phyloP scores from a whole-genome alignment of 2,888 invertebrate genomes.

The Yponomeuta cagnagella region DNA sequence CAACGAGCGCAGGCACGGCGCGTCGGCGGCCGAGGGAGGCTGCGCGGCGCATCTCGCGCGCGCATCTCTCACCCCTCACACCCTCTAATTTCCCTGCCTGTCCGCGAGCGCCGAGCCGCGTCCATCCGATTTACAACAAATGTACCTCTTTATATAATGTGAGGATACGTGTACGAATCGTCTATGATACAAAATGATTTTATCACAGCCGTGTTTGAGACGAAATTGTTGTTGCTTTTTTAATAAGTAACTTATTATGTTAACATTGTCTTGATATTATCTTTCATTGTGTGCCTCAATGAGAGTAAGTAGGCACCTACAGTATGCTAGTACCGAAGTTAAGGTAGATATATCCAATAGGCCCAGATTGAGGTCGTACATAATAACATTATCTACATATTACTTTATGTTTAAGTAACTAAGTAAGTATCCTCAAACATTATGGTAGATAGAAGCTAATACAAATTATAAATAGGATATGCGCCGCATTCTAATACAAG shows the following conservation, averaged over 20 bases:
- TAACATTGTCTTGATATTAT: no score
- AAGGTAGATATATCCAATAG: no score
- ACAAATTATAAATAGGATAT: neutral
- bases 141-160: constrained; percentile 1
- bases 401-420: no score
- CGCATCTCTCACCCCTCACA: constrained; percentile 42
- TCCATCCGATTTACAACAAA: neutral
- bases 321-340: no score
- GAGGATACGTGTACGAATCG: neutral
- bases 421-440: neutral
- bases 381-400: no score
- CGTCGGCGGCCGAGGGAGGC: constrained; percentile 54
- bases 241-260: neutral
- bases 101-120: constrained; percentile 3
- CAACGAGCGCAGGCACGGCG: constrained; percentile 42
- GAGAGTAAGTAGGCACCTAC: no score
- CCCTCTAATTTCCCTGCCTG: constrained; percentile 19
- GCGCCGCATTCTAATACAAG: neutral
- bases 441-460: neutral
- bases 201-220: neutral
- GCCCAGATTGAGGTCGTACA: no score
- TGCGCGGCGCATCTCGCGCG: constrained; percentile 67
- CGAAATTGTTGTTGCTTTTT: neutral
- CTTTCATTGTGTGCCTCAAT: no score
- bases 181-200: neutral